Evolutionary conservation across 2,888 invertebrate genomes (phyloP).

Genomic region (Agrotis clavis): DNA sequence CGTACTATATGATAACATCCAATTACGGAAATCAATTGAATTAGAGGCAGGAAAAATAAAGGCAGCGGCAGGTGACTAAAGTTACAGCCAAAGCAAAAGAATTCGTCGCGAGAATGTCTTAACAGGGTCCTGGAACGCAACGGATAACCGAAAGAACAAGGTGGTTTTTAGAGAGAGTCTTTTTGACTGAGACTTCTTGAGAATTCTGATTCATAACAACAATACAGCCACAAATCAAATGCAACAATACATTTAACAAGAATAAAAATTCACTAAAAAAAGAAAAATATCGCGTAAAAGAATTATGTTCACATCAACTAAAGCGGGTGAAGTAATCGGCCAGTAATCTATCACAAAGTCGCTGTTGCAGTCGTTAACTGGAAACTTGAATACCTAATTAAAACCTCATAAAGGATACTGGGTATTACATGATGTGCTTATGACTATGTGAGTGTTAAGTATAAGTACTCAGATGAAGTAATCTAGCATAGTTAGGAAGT

Average conservation of each 20-base stretch:
- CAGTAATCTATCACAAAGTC: constrained; percentile 44
- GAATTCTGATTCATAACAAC: no score
- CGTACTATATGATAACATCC: no score
- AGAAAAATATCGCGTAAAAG: not conserved
- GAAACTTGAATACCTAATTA: constrained; percentile 49
- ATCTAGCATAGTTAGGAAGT: constrained; percentile 15
- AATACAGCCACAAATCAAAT: no score
- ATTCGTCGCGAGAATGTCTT: no score
- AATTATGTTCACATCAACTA: constrained; percentile 30
- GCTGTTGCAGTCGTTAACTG: constrained; percentile 38
- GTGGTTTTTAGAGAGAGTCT: no score
- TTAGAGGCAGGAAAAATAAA: no score
- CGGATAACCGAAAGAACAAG: no score
- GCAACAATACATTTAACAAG: no score
- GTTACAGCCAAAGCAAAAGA: no score
- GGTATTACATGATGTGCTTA: constrained; percentile 6
- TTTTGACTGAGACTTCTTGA: not conserved
- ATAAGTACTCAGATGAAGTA: constrained; percentile 18
- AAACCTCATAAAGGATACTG: constrained; percentile 46
- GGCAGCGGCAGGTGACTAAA: no score
- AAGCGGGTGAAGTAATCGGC: constrained; percentile 35
- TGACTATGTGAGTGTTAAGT: not conserved
- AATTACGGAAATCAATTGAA: no score
- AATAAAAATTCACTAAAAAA: not conserved
- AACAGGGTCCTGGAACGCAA: no score